Evolutionary conservation across 2,113 vertebrate genomes (phyloP).

Genomic region (Tachycineta bicolor): DNA sequence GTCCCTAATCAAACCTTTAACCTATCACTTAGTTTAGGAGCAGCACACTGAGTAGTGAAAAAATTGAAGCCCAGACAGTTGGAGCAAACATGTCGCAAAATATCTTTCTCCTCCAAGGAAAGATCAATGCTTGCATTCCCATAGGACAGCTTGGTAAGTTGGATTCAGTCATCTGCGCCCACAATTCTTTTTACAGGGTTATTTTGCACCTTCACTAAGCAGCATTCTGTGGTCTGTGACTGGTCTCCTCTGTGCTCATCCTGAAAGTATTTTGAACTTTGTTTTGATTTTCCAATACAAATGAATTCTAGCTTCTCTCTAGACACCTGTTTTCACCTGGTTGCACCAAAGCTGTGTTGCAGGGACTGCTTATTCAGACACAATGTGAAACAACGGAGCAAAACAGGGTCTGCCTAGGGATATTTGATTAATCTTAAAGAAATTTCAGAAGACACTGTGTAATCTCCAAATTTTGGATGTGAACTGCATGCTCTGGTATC

Average conservation of each 20-base stretch:
- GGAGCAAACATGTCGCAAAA: neutral
- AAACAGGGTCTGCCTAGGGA: neutral
- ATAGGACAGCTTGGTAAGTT: neutral
- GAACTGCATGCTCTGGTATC: neutral
- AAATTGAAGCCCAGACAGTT: neutral
- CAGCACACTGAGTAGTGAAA: neutral
- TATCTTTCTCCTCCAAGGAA: neutral
- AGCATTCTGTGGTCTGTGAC: neutral
- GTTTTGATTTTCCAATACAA: neutral
- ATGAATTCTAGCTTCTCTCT: neutral
- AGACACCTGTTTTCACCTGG: neutral
- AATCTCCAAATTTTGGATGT: neutral
- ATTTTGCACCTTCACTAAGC: neutral
- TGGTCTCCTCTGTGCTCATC: neutral
- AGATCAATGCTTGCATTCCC: neutral
- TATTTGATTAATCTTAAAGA: neutral
- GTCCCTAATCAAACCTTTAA: neutral
- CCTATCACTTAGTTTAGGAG: neutral
- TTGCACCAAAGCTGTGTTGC: neutral
- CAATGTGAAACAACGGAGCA: neutral
- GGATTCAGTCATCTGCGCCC: fast-evolving
- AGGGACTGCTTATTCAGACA: neutral
- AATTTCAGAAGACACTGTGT: neutral
- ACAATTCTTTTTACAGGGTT: neutral
- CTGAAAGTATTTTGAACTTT: neutral